phyloP scores from a whole-genome alignment of 2,888 invertebrate species.

The Aphelenchoides bicaudatus region DNA sequence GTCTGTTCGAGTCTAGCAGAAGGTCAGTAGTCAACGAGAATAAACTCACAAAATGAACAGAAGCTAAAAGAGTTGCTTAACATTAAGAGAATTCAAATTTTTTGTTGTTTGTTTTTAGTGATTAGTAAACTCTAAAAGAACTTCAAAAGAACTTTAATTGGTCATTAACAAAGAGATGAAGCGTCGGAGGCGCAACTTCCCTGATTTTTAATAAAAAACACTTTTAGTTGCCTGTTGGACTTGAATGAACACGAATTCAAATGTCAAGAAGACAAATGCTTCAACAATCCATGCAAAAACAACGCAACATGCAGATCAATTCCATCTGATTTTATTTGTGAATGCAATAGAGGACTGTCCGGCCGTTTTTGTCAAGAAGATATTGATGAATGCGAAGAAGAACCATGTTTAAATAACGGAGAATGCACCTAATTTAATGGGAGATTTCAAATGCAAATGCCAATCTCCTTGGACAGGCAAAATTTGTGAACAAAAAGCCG shows the following conservation, averaged over 20 bases:
- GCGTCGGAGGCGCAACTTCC: too few species aligned
- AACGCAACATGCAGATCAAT: constrained; percentile 47
- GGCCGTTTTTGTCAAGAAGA: constrained; percentile 76
- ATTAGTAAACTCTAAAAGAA: too few species aligned
- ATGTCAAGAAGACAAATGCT: constrained; percentile 29
- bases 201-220: constrained; percentile 9
- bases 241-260: constrained; percentile 6
- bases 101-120: too few species aligned
- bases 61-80: too few species aligned
- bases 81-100: too few species aligned
- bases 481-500: constrained; percentile 36
- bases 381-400: constrained; percentile 78
- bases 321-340: constrained; percentile 73
- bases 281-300: constrained; percentile 41
- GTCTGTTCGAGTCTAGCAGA: too few species aligned
- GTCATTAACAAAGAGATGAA: too few species aligned
- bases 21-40: too few species aligned
- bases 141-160: too few species aligned
- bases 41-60: too few species aligned
- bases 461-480: constrained; percentile 21
- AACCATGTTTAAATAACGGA: constrained; percentile 83
- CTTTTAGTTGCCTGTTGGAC: constrained; percentile 34
- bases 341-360: constrained; percentile 82
- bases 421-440: constrained; percentile 76
- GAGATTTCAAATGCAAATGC: constrained; percentile 13